These are phyloP conservation scores for Tachuris rubrigastra DNA, from an alignment of 2,113 vertebrate genomes.

Conservation along the genomic window DNA sequence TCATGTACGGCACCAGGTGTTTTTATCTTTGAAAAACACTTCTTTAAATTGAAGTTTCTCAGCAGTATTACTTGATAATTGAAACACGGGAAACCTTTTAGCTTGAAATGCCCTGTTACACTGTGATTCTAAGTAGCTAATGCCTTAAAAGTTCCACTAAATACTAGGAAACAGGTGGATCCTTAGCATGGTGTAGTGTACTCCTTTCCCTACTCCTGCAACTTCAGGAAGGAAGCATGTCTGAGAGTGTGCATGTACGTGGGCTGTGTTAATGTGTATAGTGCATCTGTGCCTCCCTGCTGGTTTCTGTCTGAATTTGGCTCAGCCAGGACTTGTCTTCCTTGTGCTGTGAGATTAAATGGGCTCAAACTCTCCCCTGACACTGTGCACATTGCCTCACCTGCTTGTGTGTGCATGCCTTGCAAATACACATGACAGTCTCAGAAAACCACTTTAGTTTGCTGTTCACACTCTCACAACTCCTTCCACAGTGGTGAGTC, in stretches of 20 bases:
- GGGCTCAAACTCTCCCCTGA: neutral
- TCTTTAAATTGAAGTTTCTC: neutral
- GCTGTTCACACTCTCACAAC: neutral
- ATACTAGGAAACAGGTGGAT: conserved; percentile 7
- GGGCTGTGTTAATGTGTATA: neutral
- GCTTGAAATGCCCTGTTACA: neutral
- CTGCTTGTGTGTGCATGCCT: fast-evolving
- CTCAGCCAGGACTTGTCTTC: neutral
- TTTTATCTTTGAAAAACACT: neutral
- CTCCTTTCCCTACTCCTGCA: neutral
- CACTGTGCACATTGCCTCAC: neutral
- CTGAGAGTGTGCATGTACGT: neutral
- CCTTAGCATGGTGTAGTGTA: neutral
- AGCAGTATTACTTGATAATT: neutral
- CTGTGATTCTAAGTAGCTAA: neutral
- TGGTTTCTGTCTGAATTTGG: neutral
- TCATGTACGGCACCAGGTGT: neutral
- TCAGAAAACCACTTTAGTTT: neutral
- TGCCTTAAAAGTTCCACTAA: neutral
- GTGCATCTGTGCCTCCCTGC: neutral
- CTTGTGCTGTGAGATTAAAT: neutral
- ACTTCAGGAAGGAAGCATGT: neutral
- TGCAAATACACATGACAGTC: neutral
- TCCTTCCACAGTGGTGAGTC: neutral
- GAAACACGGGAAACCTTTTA: neutral